Base-by-base conservation (phyloP, 2,113 vertebrate genomes). In the Leptobrachium leishanense region DNA sequence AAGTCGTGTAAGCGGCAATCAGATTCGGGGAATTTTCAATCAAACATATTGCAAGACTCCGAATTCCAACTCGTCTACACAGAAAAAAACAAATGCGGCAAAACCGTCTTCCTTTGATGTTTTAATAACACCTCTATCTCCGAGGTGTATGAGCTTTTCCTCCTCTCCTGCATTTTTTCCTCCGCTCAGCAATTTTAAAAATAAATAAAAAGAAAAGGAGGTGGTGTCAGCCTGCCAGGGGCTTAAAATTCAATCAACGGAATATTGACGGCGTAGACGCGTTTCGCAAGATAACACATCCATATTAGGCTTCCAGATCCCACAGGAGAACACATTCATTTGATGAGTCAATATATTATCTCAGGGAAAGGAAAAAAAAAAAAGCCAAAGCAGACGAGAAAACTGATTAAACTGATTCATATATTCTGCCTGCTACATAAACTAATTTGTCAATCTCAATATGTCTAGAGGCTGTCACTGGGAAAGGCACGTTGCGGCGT, bases 401-500 rank as follows among this genome's bases (percentile, higher is more conserved):
- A 77, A 62, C 67, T 77, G 75, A 77, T 77, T 62, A 77, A n/a
- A 40, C 9, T 10, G 75, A 62, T 62, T 69, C 67, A 77, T 77
- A 77, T 62, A 77, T 77, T 63, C 75, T 70, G 75, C 67, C 44
- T 6, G 67, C n/a, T 44, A 57, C 42, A 68, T 77, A 77, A 77
- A 77, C 66, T 65, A 77, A 77, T 77, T 77, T 77, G 75, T 77
- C 75, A 77, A 67, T 77, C 75, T 77, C 66, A 46, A 70, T 77
- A 77, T 46, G 53, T 68, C 66, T 77, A 64, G 63, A 43, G 39
- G 44, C 74, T 53, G 74, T 42, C 64, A 76, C 39, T 20, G 50
- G 74, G 40, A 43, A 40, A 43, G 65, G 55, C 6, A 13, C 55
- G 4, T 4, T 8, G 11, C 2, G 11, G 11, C 55, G 3, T 59